Base-by-base conservation (phyloP, 2,113 vertebrate species). In the Indicator maculatus region DNA sequence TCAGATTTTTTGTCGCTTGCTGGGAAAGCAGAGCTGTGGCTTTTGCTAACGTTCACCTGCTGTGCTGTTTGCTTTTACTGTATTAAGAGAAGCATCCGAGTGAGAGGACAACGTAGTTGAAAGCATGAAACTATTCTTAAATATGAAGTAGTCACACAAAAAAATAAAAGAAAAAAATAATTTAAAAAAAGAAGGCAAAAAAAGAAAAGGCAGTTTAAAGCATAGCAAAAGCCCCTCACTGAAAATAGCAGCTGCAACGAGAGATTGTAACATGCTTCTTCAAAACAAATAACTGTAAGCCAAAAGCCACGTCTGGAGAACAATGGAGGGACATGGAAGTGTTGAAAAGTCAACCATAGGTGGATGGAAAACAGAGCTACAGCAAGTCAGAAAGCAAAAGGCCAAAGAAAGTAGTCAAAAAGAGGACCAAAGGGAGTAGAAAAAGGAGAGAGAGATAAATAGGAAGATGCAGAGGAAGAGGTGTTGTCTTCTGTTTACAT, bases 381-480 rank as follows among this genome's bases (percentile, higher is more conserved):
- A 90, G 79, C 84, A 89, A 70, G 52, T 72, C 93, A 82, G 75
- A 88, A 95, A 84, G 86, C 67, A 95, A 89, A 95, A 94, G 78
- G 76, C 36, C 64, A 70, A 94, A 90, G 86, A 63, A 89, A 92
- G 89, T 93, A 86, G 88, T 24, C 7, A 41, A 13, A 21, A 52
- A 80, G 55, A 75, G 36, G 74, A 86, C 28, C 65, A 84, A 95
- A 86, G 70, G 16, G 76, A 90, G 60, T 45, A 88, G 73, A 16
- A 93, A 76, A 93, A 85, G 50, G 50, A 74, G 92, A 88, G 67
- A 45, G 65, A 50, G 27, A 59, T 28, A 63, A 93, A 83, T 41
- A 83, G 76, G 65, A 93, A 83, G 86, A 83, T 53, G 60, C 19
- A 86, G 65, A 91, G 70, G 65, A 95, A 83, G 47, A 83, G 44